Evolutionary conservation across 2,888 invertebrate species (phyloP).

Genomic region (Ganaspis brasiliensis): DNA sequence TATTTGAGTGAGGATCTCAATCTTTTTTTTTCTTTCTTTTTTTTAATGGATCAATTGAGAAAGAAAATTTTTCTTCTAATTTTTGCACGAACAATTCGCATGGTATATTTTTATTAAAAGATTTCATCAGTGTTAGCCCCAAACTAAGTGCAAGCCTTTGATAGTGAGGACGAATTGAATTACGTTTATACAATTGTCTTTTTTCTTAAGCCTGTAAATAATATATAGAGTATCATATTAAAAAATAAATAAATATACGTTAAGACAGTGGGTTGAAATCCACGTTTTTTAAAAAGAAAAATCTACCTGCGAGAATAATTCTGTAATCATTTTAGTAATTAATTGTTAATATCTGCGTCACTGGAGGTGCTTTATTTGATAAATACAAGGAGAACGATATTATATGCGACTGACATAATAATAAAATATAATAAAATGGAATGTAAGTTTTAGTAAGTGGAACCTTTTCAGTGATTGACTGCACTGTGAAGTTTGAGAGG

Average conservation of each 20-base stretch:
- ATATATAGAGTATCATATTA: constrained; percentile 21
- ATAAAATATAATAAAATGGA: constrained; percentile 17
- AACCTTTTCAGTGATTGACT: constrained; percentile 25
- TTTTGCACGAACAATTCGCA: background rate
- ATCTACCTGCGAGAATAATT: constrained; percentile 19
- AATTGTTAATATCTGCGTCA: constrained; percentile 31
- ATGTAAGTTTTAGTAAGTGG: constrained; percentile 18
- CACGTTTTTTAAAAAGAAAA: constrained; percentile 5
- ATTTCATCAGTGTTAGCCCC: constrained; percentile 39
- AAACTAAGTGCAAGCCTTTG: constrained; percentile 27
- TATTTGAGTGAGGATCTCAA: too few relatives aligned
- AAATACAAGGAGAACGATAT: constrained; percentile 32
- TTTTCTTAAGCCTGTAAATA: constrained; percentile 38
- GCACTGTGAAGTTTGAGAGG: background rate
- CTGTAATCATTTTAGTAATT: constrained; percentile 33
- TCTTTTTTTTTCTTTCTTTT: too few relatives aligned
- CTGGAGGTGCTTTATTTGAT: constrained; percentile 39
- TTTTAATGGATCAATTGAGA: background rate
- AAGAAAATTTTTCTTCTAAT: background rate
- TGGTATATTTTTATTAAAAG: constrained; percentile 1
- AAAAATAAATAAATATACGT: constrained; percentile 10
- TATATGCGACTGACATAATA: constrained; percentile 42
- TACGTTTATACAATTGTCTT: background rate
- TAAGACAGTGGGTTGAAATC: background rate
- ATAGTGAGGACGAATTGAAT: constrained; percentile 1